Evolutionary conservation across 2,797 vertebrate species (phyloP).

Genomic region (Poecilia wingei): DNA sequence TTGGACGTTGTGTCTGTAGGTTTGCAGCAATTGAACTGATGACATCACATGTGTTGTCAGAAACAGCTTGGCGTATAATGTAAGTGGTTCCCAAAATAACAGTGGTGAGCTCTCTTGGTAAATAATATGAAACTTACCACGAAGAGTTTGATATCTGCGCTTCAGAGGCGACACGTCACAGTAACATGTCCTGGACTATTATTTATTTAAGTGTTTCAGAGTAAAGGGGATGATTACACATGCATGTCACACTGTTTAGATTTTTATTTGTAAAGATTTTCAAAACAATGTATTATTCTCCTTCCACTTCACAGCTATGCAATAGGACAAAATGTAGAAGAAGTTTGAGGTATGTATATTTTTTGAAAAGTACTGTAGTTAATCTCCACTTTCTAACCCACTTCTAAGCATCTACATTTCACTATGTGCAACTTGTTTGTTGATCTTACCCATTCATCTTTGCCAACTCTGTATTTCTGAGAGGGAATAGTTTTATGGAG

Average conservation of each 20-base stretch:
- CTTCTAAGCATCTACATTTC: slow-evolving; percentile 26
- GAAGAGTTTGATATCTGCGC: neutral
- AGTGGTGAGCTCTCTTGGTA: neutral
- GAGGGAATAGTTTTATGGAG: slow-evolving; percentile 46
- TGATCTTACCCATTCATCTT: slow-evolving; percentile 82
- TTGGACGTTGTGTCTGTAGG: neutral
- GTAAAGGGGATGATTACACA: neutral
- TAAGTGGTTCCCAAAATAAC: neutral
- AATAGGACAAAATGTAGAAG: neutral
- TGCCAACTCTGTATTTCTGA: slow-evolving; percentile 81
- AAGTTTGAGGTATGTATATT: neutral
- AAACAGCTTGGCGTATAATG: neutral
- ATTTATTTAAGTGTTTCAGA: neutral
- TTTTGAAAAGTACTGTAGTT: neutral
- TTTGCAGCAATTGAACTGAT: neutral
- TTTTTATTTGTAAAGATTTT: neutral
- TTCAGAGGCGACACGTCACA: neutral
- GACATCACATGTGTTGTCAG: neutral
- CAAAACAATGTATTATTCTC: neutral
- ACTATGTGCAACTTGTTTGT: slow-evolving; percentile 27
- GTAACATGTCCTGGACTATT: neutral
- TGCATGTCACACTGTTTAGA: neutral
- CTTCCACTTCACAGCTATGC: neutral
- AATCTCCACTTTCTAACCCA: slow-evolving; percentile 13
- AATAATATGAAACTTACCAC: too few species aligned